Percentiles rank a stretch among this genome's conserved stretches.
Evolutionary conservation across 30 jellyfish, hydroid and myxozoan species (phyloP).

Genomic region (Catostylus mosaicus): DNA sequence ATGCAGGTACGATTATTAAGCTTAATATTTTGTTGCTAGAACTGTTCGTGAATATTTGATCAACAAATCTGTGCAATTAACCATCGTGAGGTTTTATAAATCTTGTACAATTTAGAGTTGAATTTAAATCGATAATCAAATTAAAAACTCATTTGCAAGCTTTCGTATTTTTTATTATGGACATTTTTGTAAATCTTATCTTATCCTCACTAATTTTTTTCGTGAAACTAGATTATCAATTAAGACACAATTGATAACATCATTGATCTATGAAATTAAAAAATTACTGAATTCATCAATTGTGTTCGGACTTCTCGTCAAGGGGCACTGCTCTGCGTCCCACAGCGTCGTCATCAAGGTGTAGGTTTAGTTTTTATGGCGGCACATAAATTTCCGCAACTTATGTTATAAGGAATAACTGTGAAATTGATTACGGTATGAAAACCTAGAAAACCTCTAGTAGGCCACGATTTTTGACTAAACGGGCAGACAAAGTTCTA

Average conservation of each 20-base stretch:
- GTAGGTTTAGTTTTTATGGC: no score
- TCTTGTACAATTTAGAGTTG: neutral
- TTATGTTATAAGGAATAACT: no score
- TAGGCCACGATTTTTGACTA: no score
- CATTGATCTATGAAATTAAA: neutral
- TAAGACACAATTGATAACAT: neutral
- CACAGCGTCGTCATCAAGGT: no score
- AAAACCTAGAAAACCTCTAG: no score
- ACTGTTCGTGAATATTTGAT: neutral
- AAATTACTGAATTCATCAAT: neutral
- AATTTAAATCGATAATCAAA: neutral
- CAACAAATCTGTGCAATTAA: neutral
- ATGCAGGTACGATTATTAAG: no score
- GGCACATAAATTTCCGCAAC: no score
- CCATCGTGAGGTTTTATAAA: neutral
- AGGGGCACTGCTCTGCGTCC: no score
- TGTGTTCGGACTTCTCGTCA: no score
- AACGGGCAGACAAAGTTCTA: no score
- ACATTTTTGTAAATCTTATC: slow-evolving; percentile 3
- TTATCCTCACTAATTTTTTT: neutral
- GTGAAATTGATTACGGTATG: no score
- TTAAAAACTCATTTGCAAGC: neutral
- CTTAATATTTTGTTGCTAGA: neutral
- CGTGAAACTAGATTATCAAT: neutral
- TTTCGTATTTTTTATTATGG: slow-evolving; percentile 7